Percentiles rank a stretch among this genome's conserved stretches.
phyloP scores from a whole-genome alignment of 2,888 invertebrate genomes.

The Pomacea canaliculata region DNA sequence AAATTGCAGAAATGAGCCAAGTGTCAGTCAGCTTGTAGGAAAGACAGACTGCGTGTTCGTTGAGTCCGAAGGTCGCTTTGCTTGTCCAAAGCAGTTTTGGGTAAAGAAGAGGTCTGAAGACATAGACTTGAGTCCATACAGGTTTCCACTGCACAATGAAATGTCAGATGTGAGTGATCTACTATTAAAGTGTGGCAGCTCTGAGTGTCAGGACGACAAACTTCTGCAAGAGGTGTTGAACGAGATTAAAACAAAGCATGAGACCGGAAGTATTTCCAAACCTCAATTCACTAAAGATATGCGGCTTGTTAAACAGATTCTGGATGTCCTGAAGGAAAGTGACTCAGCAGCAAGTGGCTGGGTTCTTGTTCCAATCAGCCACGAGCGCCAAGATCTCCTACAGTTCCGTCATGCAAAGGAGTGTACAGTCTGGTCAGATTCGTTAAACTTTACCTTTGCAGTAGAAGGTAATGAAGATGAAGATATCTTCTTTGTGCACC shows the following conservation, averaged over 20 bases:
- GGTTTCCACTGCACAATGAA: slow-evolving; percentile 9
- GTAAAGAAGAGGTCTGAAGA: slow-evolving; percentile 3
- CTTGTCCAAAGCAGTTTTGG: slow-evolving; percentile 7
- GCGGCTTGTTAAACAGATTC: slow-evolving; percentile 13
- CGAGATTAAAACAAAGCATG: slow-evolving; percentile 12
- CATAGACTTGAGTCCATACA: slow-evolving; percentile 18
- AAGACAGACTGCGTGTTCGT: not conserved
- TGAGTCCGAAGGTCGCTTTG: slow-evolving; percentile 5
- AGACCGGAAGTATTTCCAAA: not conserved
- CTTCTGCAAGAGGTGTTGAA: slow-evolving; percentile 6
- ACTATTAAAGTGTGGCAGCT: not conserved
- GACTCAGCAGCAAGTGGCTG: not conserved
- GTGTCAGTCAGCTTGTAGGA: not conserved
- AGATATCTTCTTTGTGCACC: slow-evolving; percentile 11
- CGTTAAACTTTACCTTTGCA: no score
- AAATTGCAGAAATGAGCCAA: not conserved
- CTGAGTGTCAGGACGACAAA: not conserved
- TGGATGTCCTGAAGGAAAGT: slow-evolving; percentile 10
- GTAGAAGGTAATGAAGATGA: not conserved
- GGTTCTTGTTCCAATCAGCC: slow-evolving; percentile 24
- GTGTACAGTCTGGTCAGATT: slow-evolving; percentile 13
- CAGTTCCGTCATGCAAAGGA: slow-evolving; percentile 16
- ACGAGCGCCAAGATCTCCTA: slow-evolving; percentile 23
- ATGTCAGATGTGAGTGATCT: slow-evolving; percentile 1
- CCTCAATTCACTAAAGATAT: not conserved